Percentiles rank a stretch among this genome's conserved stretches.
phyloP scores from a whole-genome alignment of 1,140 invertebrate species.

The Anoplophora glabripennis region DNA sequence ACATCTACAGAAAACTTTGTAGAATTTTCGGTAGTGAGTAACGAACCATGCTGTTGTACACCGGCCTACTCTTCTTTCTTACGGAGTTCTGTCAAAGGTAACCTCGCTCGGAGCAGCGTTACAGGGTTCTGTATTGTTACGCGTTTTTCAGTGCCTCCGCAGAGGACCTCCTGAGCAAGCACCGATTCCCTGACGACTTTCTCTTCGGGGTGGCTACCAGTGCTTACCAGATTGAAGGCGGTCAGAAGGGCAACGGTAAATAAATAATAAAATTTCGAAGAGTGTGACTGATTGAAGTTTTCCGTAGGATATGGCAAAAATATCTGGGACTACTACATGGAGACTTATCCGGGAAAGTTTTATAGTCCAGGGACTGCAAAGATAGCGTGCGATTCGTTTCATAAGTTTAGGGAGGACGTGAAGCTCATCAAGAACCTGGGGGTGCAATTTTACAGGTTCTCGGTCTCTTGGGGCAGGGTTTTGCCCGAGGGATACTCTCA shows the following conservation, averaged over 20 bases:
- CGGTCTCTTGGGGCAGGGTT: slow-evolving; percentile 58
- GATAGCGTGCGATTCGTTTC: slow-evolving; percentile 52
- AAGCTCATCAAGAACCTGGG: slow-evolving; percentile 50
- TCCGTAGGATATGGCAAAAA: slow-evolving; percentile 50
- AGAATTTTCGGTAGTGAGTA: too few species aligned
- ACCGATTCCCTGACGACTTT: slow-evolving; percentile 42
- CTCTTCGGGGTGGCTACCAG: slow-evolving; percentile 37
- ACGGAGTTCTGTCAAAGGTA: too few species aligned
- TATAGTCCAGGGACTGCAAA: slow-evolving; percentile 3
- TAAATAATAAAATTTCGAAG: too few species aligned
- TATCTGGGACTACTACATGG: slow-evolving; percentile 58
- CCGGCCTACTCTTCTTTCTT: too few species aligned
- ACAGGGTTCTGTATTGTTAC: too few species aligned
- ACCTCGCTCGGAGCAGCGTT: too few species aligned
- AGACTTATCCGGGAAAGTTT: slow-evolving; percentile 45
- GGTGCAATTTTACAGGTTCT: slow-evolving; percentile 56
- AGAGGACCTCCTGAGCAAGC: not conserved
- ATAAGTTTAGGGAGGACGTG: slow-evolving; percentile 57
- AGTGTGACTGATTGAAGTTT: too few species aligned
- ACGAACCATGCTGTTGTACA: too few species aligned
- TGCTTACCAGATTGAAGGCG: slow-evolving; percentile 49
- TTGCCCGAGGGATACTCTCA: slow-evolving; percentile 41
- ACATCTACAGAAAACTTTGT: too few species aligned
- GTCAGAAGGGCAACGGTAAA: slow-evolving; percentile 43
- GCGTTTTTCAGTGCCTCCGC: not conserved